A percentile compares a stretch with the other conserved stretches of the same genome.
These are phyloP conservation scores for Malurus cyaneus DNA, from an alignment of 2,113 vertebrate genomes.

Conservation along the genomic window DNA sequence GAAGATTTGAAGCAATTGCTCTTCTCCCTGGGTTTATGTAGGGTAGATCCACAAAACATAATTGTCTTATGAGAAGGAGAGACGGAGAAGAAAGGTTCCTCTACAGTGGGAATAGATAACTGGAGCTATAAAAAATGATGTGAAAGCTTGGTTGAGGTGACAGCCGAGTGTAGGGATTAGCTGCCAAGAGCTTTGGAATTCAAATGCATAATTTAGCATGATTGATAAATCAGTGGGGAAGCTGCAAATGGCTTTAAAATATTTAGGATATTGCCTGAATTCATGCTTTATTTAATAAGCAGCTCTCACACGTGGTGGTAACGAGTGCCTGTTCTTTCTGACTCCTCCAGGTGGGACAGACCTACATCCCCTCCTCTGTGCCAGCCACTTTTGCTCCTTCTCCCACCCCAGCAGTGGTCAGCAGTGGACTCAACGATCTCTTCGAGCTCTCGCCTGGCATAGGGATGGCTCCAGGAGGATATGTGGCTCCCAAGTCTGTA, in stretches of 20 bases:
- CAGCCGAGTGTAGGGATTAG: neutral
- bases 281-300: slow-evolving; percentile 26
- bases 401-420: slow-evolving; percentile 91
- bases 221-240: slow-evolving; percentile 23
- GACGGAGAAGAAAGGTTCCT: neutral
- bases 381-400: slow-evolving; percentile 96
- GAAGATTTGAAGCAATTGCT: neutral
- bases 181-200: slow-evolving; percentile 29
- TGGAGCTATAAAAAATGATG: slow-evolving; percentile 21
- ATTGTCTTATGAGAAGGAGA: neutral
- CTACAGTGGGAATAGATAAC: neutral
- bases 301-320: neutral
- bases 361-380: slow-evolving; percentile 93
- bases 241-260: slow-evolving; percentile 38
- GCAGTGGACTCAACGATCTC: slow-evolving; percentile 92
- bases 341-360: slow-evolving; percentile 89
- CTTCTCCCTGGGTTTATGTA: neutral
- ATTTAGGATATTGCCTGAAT: slow-evolving; percentile 11
- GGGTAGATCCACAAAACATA: neutral
- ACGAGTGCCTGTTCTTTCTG: neutral
- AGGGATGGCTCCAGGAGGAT: slow-evolving; percentile 91
- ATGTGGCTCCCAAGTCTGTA: slow-evolving; percentile 87
- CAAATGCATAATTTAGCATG: slow-evolving; percentile 51
- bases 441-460: slow-evolving; percentile 95
- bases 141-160: slow-evolving; percentile 36